These are phyloP conservation scores for Antheraea pernyi DNA, from an alignment of 1,140 invertebrate species.

Conservation along the genomic window DNA sequence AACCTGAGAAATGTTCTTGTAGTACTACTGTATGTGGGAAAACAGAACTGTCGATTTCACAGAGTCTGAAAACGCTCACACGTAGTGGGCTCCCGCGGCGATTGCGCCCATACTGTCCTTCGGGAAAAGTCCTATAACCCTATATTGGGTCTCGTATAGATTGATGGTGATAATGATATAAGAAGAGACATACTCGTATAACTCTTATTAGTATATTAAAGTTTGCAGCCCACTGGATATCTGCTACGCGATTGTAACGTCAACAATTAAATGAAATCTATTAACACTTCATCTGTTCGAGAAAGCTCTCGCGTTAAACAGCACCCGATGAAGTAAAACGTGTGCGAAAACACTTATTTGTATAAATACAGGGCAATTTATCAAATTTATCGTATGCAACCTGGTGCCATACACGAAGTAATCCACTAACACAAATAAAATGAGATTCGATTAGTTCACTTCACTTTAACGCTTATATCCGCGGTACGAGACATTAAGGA, in stretches of 20 bases:
- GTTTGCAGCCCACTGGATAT: too few species aligned
- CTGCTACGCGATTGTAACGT: neutral
- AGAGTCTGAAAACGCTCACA: too few species aligned
- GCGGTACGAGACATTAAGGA: neutral
- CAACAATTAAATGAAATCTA: neutral
- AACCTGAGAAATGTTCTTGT: too few species aligned
- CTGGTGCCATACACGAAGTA: neutral
- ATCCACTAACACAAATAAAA: neutral
- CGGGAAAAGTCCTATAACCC: too few species aligned
- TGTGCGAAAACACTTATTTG: neutral
- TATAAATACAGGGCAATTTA: neutral
- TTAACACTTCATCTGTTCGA: neutral
- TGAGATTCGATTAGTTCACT: neutral
- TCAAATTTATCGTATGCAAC: neutral
- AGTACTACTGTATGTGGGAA: too few species aligned
- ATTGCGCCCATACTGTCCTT: too few species aligned
- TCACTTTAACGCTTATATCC: neutral
- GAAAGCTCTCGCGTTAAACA: neutral
- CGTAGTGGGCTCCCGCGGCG: too few species aligned
- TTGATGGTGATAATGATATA: too few species aligned
- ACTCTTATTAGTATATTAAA: too few species aligned
- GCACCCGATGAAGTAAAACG: neutral
- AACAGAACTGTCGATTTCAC: too few species aligned
- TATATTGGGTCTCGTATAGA: too few species aligned
- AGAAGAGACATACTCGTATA: too few species aligned